Percentiles rank a stretch among this genome's conserved stretches.
Conservation (phyloP, 2,797 vertebrate species). For the Sebastiscus albofasciatus region DNA sequence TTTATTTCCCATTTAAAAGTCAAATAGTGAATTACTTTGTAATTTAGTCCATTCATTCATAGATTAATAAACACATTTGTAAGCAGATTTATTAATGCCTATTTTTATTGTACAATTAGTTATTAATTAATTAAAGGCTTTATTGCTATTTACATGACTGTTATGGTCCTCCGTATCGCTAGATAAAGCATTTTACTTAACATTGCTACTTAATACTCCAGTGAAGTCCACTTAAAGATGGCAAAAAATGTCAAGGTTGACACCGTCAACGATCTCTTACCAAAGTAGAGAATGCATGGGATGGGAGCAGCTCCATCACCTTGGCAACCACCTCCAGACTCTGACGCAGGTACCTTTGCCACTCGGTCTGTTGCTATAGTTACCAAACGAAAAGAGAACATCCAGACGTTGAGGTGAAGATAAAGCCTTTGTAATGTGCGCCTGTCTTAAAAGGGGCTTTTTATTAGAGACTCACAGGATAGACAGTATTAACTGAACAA, state of each 20-base stretch:
- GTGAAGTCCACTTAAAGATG: neutral
- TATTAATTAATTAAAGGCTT: no score
- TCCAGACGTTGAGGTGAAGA: conserved; percentile 5
- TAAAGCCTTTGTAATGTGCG: neutral
- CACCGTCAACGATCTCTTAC: conserved; percentile 75
- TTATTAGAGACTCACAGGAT: neutral
- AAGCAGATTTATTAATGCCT: no score
- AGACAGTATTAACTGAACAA: neutral
- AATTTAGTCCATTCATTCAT: no score
- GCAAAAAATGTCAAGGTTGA: neutral
- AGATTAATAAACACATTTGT: no score
- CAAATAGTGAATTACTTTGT: no score
- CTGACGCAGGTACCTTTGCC: conserved; percentile 98
- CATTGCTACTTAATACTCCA: neutral
- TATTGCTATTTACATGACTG: no score
- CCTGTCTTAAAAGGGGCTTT: neutral
- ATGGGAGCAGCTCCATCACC: conserved; percentile 98
- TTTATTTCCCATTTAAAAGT: no score
- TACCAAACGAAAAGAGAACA: conserved; percentile 45
- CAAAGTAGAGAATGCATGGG: conserved; percentile 94
- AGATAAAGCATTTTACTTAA: no score
- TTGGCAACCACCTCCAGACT: conserved; percentile 98
- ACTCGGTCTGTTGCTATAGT: conserved; percentile 95
- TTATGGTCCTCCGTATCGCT: no score
- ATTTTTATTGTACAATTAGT: no score